These are phyloP conservation scores for Hippocampus guttulatus DNA, from an alignment of 2,113 vertebrate genomes.

Conservation along the genomic window DNA sequence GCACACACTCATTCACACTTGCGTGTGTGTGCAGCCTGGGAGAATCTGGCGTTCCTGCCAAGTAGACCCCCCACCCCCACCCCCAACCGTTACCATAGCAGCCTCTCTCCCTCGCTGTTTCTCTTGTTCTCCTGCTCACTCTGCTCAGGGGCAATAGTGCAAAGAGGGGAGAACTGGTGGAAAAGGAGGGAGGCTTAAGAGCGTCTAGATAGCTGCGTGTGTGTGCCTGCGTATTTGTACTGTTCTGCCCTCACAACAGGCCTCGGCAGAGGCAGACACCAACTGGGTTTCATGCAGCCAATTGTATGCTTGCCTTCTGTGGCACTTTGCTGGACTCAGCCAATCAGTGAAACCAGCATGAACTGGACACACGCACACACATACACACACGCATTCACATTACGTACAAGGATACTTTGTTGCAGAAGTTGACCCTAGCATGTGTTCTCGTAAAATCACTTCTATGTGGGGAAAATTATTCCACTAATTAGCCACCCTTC, in stretches of 20 bases:
- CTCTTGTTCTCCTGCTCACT: constrained; percentile 25
- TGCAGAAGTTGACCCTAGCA: constrained; percentile 18
- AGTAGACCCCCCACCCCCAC: constrained; percentile 58
- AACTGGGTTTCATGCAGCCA: constrained; percentile 51
- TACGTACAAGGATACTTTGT: constrained; percentile 12
- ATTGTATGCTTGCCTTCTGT: constrained; percentile 36
- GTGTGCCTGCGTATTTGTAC: constrained; percentile 12
- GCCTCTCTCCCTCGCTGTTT: constrained; percentile 47
- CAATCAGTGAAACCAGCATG: constrained; percentile 40
- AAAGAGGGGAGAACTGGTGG: constrained; percentile 44
- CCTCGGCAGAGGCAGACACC: constrained; percentile 46
- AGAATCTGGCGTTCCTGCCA: constrained; percentile 53
- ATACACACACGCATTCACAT: background rate
- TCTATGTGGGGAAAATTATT: constrained; percentile 15
- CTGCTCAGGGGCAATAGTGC: constrained; percentile 43
- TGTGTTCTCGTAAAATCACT: background rate
- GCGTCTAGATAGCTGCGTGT: constrained; percentile 39
- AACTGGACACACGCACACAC: background rate
- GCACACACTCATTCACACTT: constrained; percentile 36
- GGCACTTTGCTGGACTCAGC: constrained; percentile 39
- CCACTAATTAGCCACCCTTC: background rate
- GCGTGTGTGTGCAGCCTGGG: constrained; percentile 43
- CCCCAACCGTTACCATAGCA: constrained; percentile 68
- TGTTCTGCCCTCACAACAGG: constrained; percentile 62
- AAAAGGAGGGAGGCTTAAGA: constrained; percentile 27